Evolutionary conservation across 2,113 vertebrate species (phyloP).

Genomic region (Pipa parva): DNA sequence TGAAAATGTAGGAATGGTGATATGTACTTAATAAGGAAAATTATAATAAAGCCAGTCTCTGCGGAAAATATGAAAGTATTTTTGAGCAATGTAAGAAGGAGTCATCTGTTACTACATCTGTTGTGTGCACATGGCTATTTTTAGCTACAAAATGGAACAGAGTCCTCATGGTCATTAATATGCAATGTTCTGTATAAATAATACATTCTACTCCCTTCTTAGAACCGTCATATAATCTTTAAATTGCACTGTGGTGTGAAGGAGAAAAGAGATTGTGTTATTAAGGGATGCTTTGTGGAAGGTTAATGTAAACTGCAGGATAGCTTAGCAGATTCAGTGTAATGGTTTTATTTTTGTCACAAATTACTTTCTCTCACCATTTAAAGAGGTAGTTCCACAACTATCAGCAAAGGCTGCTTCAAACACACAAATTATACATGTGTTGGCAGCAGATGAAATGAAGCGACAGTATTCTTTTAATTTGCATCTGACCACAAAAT

Average conservation of each 20-base stretch:
- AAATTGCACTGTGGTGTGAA: neutral
- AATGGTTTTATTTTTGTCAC: too few relatives aligned
- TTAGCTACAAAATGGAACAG: constrained; percentile 23
- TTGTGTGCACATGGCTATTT: constrained; percentile 36
- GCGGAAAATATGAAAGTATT: neutral
- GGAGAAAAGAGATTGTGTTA: neutral
- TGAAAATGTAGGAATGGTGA: too few relatives aligned
- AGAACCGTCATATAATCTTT: neutral
- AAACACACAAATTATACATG: too few relatives aligned
- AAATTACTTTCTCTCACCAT: too few relatives aligned
- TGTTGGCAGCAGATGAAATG: too few relatives aligned
- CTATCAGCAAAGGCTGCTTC: too few relatives aligned
- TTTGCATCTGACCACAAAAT: too few relatives aligned
- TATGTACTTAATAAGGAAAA: neutral
- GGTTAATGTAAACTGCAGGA: neutral
- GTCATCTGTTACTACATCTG: constrained; percentile 36
- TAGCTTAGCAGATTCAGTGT: neutral
- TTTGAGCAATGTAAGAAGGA: constrained; percentile 3
- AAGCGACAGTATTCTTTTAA: too few relatives aligned
- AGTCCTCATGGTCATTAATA: constrained; percentile 27
- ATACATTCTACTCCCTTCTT: constrained; percentile 4
- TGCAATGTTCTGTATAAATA: constrained; percentile 26
- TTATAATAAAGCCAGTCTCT: neutral
- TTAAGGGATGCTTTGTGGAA: neutral
- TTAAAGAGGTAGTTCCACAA: too few relatives aligned